These are phyloP conservation scores for Venustoraphidia nigricollis DNA, from an alignment of 2,888 invertebrate genomes.

Conservation along the genomic window DNA sequence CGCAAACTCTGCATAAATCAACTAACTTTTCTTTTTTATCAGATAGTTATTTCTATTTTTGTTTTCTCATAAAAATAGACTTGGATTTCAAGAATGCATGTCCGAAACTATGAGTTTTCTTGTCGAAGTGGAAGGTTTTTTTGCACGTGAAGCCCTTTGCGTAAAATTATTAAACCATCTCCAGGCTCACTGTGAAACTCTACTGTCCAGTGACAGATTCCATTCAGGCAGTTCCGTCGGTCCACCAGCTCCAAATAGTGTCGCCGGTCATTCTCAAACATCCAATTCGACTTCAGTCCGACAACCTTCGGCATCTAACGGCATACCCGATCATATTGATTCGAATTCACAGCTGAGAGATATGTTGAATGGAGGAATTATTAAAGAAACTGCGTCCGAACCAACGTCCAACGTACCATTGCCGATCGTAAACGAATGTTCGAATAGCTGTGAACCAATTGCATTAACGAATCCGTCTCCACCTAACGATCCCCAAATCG, in stretches of 20 bases:
- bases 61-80: constrained; percentile 33
- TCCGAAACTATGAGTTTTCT: constrained; percentile 81
- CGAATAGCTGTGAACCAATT: neutral
- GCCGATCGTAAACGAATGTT: neutral
- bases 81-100: constrained; percentile 84
- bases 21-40: neutral
- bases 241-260: constrained; percentile 5
- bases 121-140: constrained; percentile 70
- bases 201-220: constrained; percentile 23
- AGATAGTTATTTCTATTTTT: constrained; percentile 7
- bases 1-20: neutral
- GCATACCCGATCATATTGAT: constrained; percentile 22
- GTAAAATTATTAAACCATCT: constrained; percentile 67
- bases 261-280: constrained; percentile 2
- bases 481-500: neutral
- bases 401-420: constrained; percentile 13
- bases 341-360: constrained; percentile 28
- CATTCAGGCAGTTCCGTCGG: constrained; percentile 3
- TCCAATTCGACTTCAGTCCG: constrained; percentile 4
- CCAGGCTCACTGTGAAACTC: constrained; percentile 64
- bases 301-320: constrained; percentile 20
- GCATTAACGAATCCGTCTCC: neutral
- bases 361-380: constrained; percentile 19
- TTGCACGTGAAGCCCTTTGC: constrained; percentile 65
- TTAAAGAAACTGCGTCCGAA: constrained; percentile 4